Evolutionary conservation across 2,888 invertebrate genomes (phyloP).

Genomic region (Cephus spinipes): DNA sequence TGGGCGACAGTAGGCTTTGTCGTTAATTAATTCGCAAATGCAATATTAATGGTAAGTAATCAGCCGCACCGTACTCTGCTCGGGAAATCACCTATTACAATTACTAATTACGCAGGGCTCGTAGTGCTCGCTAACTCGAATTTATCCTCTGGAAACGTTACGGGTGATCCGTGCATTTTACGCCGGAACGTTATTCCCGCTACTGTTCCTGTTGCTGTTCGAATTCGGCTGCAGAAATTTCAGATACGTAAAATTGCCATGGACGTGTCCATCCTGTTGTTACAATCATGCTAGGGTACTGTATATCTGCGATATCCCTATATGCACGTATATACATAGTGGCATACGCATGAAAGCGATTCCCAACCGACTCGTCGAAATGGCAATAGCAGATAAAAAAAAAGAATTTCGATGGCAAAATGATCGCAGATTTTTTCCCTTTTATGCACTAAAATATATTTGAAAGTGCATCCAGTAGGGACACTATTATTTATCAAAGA

Average conservation of each 20-base stretch:
- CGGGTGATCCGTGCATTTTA: neutral
- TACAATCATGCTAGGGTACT: neutral
- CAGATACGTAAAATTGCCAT: neutral
- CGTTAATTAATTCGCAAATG: constrained; percentile 62
- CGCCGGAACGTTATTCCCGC: neutral
- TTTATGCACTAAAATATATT: neutral
- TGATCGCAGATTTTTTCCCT: neutral
- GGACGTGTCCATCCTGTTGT: neutral
- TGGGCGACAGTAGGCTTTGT: constrained; percentile 47
- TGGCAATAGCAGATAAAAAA: neutral
- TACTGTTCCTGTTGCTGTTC: neutral
- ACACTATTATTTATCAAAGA: neutral
- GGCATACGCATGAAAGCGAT: neutral
- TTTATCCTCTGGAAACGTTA: constrained; percentile 5
- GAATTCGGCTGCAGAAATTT: neutral
- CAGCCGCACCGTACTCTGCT: constrained; percentile 38
- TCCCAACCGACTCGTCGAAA: neutral
- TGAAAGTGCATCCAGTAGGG: neutral
- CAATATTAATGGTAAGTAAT: constrained; percentile 64
- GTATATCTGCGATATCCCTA: neutral
- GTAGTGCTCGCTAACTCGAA: constrained; percentile 9
- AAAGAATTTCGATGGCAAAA: neutral
- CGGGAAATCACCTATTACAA: constrained; percentile 50
- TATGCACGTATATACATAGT: neutral
- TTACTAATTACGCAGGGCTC: constrained; percentile 53